A percentile compares a stretch with the other conserved stretches of the same genome.
phyloP scores from a whole-genome alignment of 2,888 invertebrate genomes.

The Brachyptera risi region DNA sequence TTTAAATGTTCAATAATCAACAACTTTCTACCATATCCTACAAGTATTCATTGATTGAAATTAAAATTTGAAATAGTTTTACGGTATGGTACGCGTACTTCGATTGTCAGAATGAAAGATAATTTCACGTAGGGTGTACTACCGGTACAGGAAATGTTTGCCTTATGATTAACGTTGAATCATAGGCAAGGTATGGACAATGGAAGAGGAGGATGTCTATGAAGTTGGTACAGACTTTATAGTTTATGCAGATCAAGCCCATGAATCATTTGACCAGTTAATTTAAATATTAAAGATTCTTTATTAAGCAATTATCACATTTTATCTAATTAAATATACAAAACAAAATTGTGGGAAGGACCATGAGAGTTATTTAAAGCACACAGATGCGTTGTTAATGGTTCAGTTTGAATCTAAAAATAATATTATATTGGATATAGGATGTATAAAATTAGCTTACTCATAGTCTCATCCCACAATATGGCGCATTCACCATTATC shows the following conservation, averaged over 20 bases:
- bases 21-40: too few species aligned
- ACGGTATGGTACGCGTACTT: too few species aligned
- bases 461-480: constrained; percentile 25
- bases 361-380: constrained; percentile 27
- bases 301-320: constrained; percentile 34
- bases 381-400: constrained; percentile 23
- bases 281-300: constrained; percentile 20
- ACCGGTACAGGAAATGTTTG: too few species aligned
- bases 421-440: constrained; percentile 22
- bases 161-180: too few species aligned
- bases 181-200: too few species aligned
- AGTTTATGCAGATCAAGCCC: background rate
- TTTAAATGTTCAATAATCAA: too few species aligned
- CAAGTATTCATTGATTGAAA: too few species aligned
- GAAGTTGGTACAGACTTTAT: background rate
- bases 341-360: constrained; percentile 21
- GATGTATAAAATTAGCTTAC: constrained; percentile 19
- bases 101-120: too few species aligned
- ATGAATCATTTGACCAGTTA: background rate
- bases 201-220: background rate
- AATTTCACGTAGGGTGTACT: too few species aligned
- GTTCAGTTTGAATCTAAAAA: constrained; percentile 13
- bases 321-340: constrained; percentile 30
- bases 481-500: constrained; percentile 16
- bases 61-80: too few species aligned